Evolutionary conservation across 2,113 vertebrate species (phyloP).

Genomic region (Mormoops blainvillei): DNA sequence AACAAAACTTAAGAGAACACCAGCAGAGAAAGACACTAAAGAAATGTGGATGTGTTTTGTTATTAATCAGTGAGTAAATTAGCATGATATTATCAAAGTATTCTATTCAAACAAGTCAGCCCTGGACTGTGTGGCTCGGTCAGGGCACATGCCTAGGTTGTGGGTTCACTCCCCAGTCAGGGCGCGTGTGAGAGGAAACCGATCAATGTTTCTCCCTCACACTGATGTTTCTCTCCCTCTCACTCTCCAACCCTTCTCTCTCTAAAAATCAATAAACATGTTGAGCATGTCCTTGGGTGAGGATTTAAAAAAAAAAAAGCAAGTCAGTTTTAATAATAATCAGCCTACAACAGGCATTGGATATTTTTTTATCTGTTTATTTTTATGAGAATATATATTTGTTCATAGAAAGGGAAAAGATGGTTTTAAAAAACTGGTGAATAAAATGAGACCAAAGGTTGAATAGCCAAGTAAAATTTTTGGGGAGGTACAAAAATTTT

Average conservation of each 20-base stretch:
- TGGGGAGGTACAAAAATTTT: background rate
- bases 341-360: background rate
- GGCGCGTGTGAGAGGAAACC: no score
- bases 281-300: no score
- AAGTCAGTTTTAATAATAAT: background rate
- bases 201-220: no score
- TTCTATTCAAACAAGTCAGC: background rate
- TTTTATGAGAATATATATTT: conserved; percentile 11
- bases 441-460: background rate
- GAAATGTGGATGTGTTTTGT: background rate
- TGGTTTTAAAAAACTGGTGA: background rate
- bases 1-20: background rate
- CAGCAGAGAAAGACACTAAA: conserved; percentile 23
- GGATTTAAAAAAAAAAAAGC: background rate
- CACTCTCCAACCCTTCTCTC: no score
- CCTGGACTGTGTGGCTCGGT: no score
- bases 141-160: no score
- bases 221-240: no score
- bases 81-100: background rate
- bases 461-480: background rate
- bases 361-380: background rate
- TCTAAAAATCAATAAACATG: no score
- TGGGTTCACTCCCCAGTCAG: no score
- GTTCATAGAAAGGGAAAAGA: background rate
- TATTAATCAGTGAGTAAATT: background rate